These are phyloP conservation scores for Poicephalus gulielmi DNA, from an alignment of 2,113 vertebrate species.

Conservation along the genomic window DNA sequence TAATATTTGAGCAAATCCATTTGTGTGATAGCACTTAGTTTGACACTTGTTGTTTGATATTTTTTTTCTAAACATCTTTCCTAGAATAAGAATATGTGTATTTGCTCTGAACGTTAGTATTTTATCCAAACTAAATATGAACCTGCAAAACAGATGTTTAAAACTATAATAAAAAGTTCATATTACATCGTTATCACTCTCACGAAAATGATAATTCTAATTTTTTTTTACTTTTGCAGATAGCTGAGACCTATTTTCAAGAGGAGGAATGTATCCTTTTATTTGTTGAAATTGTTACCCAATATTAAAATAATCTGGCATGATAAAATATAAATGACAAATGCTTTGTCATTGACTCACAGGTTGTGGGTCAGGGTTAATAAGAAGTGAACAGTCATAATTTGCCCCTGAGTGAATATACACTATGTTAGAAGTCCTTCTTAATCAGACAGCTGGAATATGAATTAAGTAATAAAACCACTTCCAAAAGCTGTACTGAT, in stretches of 20 bases:
- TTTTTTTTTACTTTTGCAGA: slow-evolving; percentile 71
- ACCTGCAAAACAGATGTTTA: neutral
- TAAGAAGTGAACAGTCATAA: neutral
- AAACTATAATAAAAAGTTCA: neutral
- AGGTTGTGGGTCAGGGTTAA: neutral
- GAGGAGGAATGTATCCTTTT: slow-evolving; percentile 96
- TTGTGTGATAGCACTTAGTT: neutral
- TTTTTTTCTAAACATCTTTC: neutral
- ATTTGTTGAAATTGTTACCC: neutral
- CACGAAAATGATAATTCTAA: neutral
- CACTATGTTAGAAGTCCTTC: neutral
- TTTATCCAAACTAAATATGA: neutral
- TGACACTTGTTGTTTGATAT: neutral
- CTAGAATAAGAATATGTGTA: neutral
- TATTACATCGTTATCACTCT: neutral
- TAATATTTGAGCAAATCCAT: neutral
- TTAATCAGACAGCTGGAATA: neutral
- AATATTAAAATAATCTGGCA: neutral
- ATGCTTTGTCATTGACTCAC: neutral
- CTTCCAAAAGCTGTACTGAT: neutral
- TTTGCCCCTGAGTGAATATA: neutral
- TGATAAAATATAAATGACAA: neutral
- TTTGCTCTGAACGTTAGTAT: neutral
- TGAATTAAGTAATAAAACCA: neutral
- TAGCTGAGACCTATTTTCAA: slow-evolving; percentile 91